Evolutionary conservation across 1,140 invertebrate species (phyloP).

Genomic region (Drosophila pandora): DNA sequence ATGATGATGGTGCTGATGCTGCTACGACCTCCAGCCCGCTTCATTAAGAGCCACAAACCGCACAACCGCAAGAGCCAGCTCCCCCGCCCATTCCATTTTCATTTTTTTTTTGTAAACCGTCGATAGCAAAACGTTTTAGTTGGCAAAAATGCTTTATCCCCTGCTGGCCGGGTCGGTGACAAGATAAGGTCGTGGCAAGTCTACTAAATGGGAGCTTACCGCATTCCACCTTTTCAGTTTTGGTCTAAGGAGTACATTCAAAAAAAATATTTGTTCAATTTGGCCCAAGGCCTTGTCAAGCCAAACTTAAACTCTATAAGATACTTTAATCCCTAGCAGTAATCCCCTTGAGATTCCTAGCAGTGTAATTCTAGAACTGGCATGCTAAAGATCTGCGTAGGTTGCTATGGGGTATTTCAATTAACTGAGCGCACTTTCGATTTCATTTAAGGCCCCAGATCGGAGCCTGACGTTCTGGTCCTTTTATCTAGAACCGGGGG

Average conservation of each 20-base stretch:
- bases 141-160: constrained; percentile 51
- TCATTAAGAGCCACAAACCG: constrained; percentile 38
- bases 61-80: constrained; percentile 36
- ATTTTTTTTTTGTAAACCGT: background rate
- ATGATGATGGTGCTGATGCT: constrained; percentile 17
- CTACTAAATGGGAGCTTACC: constrained; percentile 51
- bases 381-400: constrained; percentile 44
- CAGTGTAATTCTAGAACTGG: constrained; percentile 11
- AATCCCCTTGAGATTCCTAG: background rate
- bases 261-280: constrained; percentile 2
- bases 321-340: too few relatives aligned
- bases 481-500: constrained; percentile 58
- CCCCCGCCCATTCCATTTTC: background rate
- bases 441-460: constrained; percentile 60
- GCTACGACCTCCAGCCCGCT: constrained; percentile 33
- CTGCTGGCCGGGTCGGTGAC: constrained; percentile 53
- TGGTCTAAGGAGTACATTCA: constrained; percentile 29
- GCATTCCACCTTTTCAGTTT: constrained; percentile 32
- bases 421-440: constrained; percentile 77
- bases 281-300: background rate
- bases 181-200: constrained; percentile 44
- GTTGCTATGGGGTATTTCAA: constrained; percentile 77
- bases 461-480: constrained; percentile 18
- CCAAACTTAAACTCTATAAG: background rate
- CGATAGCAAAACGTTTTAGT: constrained; percentile 46